Conservation (phyloP, 2,797 vertebrate species). For the Ammospiza maritima region DNA sequence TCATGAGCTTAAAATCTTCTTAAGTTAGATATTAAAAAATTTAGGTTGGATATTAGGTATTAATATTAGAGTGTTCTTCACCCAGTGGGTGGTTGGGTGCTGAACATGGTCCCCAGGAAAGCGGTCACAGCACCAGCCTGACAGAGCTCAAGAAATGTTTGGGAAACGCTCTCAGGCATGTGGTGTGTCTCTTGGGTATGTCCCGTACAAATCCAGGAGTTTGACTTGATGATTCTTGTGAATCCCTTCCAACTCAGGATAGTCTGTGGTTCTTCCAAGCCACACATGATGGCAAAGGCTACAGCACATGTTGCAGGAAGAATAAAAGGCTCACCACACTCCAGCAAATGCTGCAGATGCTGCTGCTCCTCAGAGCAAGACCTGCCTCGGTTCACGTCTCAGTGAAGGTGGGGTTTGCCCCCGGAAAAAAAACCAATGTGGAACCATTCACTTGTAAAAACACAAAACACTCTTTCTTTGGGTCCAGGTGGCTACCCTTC, state of each 20-base stretch:
- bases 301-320: accelerated
- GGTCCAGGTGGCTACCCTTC: not conserved
- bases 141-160: too few relatives aligned
- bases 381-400: not conserved
- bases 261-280: not conserved
- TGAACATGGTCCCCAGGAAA: too few relatives aligned
- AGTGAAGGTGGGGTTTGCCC: constrained; percentile 16
- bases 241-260: not conserved
- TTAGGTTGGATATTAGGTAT: not conserved
- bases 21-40: not conserved
- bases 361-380: not conserved
- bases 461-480: not conserved
- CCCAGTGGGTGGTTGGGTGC: not conserved
- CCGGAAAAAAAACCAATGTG: not conserved
- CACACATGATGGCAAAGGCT: not conserved
- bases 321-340: not conserved
- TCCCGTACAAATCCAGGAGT: not conserved
- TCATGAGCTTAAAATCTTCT: not conserved
- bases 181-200: not conserved
- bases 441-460: not conserved
- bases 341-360: not conserved
- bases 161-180: accelerated
- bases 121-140: not conserved
- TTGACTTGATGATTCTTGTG: not conserved
- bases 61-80: not conserved